Conservation (phyloP, 1,140 invertebrate species). For the Hesperophylax magnus region DNA sequence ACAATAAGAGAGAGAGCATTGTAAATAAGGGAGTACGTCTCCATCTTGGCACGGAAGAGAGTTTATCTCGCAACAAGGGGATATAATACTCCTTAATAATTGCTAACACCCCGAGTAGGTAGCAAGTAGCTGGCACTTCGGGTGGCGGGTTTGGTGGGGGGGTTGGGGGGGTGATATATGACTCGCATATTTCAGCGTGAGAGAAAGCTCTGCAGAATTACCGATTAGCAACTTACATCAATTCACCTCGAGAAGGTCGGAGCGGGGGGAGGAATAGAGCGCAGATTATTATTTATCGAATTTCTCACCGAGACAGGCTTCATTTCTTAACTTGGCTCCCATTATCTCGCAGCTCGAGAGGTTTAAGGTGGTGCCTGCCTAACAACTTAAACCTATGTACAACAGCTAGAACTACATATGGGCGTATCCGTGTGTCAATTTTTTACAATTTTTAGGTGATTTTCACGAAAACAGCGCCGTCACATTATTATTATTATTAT, state of each 20-base stretch:
- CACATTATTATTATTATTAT: too few relatives aligned
- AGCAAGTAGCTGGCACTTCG: neutral
- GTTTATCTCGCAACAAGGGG: conserved; percentile 35
- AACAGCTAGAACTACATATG: too few relatives aligned
- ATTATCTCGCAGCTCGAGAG: conserved; percentile 16
- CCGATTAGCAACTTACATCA: conserved; percentile 41
- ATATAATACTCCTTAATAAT: conserved; percentile 39
- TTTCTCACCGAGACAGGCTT: conserved; percentile 39
- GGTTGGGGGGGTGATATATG: conserved; percentile 10
- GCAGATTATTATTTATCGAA: conserved; percentile 43
- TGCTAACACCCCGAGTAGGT: conserved; percentile 24
- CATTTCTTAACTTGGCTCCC: conserved; percentile 28
- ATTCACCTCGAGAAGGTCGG: conserved; percentile 22
- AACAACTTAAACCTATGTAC: too few relatives aligned
- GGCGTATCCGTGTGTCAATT: too few relatives aligned
- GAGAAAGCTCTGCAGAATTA: conserved; percentile 40
- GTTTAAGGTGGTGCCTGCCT: neutral
- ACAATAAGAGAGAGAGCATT: conserved; percentile 19
- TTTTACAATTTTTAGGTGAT: too few relatives aligned
- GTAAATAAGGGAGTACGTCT: conserved; percentile 18
- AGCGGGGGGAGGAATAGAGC: neutral
- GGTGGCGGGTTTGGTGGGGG: too few relatives aligned
- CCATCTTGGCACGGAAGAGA: conserved; percentile 15
- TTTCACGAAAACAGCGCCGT: too few relatives aligned
- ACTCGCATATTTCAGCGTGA: conserved; percentile 39